A percentile compares a stretch with the other conserved stretches of the same genome.
Conservation (phyloP, 2,797 vertebrate species). For the Diglossa cyanea region DNA sequence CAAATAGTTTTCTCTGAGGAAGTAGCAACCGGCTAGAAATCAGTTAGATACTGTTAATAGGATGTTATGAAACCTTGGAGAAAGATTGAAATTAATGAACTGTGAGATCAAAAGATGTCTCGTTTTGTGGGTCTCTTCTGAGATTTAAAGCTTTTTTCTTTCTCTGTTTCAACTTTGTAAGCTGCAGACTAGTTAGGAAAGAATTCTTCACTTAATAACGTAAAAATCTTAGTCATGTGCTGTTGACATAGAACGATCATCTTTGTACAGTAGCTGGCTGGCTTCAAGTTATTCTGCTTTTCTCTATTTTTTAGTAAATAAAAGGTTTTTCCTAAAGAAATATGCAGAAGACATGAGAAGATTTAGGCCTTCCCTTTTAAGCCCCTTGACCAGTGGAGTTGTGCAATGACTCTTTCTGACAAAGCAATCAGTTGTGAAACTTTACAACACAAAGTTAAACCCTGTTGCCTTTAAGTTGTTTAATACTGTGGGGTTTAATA, state of each 20-base stretch:
- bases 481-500: neutral
- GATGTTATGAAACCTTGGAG: neutral
- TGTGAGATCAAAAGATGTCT: neutral
- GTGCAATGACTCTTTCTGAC: neutral
- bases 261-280: neutral
- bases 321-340: rapidly evolving
- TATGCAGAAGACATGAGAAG: neutral
- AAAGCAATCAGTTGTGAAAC: neutral
- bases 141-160: neutral
- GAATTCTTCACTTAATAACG: neutral
- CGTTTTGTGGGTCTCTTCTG: neutral
- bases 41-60: neutral
- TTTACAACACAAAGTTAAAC: neutral
- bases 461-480: neutral
- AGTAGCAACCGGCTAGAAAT: neutral
- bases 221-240: neutral
- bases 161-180: neutral
- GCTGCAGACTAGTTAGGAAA: neutral
- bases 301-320: neutral
- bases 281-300: neutral
- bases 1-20: neutral
- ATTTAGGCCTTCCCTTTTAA: neutral
- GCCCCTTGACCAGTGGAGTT: neutral
- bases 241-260: rapidly evolving
- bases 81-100: neutral